A percentile compares a stretch with the other conserved stretches of the same genome.
Conservation (phyloP, 2,888 invertebrate species). For the Leuctra nigra region DNA sequence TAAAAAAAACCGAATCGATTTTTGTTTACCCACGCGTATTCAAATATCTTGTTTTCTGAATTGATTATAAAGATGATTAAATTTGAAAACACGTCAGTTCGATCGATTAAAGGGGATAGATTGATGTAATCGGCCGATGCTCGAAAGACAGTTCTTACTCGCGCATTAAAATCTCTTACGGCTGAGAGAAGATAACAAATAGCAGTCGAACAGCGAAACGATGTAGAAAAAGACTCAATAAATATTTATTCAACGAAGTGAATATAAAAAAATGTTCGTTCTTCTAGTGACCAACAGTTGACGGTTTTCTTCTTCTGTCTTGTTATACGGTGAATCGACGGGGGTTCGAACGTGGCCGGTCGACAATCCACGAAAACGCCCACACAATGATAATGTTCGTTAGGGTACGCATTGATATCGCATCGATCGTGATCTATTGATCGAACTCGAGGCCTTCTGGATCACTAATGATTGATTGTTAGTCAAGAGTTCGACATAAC, state of each 20-base stretch:
- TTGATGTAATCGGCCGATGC: too few species aligned
- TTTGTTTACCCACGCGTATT: slow-evolving; percentile 1
- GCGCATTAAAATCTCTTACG: slow-evolving; percentile 1
- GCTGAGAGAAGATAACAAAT: not conserved
- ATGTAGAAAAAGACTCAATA: not conserved
- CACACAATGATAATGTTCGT: slow-evolving; percentile 7
- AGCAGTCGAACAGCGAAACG: not conserved
- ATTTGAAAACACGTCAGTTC: not conserved
- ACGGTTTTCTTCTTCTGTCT: not conserved
- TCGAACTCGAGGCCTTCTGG: not conserved
- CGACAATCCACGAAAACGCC: slow-evolving; percentile 1
- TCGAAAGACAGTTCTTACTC: too few species aligned
- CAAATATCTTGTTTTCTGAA: slow-evolving; percentile 6
- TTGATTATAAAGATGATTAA: slow-evolving; percentile 1
- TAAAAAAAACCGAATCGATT: slow-evolving; percentile 1
- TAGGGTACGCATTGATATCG: slow-evolving; percentile 9
- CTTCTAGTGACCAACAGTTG: not conserved
- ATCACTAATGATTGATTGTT: slow-evolving; percentile 10
- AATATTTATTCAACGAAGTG: not conserved
- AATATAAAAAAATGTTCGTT: not conserved
- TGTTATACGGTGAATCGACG: not conserved
- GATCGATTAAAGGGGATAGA: too few species aligned
- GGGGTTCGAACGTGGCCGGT: not conserved
- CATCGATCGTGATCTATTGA: not conserved
- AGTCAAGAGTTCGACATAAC: not conserved